Evolutionary conservation across 2,797 vertebrate genomes (phyloP).

Genomic region (Xyrichtys novacula): DNA sequence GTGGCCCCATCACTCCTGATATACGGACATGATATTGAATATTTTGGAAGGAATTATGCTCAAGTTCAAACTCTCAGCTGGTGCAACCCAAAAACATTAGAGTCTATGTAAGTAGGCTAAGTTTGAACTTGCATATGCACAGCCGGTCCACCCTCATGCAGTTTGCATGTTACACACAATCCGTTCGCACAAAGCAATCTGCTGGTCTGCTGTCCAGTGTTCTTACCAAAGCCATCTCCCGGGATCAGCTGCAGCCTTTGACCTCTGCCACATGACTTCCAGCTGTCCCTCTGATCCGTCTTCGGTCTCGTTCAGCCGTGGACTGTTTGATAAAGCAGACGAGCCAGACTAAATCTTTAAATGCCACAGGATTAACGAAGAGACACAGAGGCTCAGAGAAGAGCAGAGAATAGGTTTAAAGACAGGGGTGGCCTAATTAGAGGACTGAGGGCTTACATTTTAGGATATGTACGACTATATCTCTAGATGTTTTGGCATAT

Average conservation of each 20-base stretch:
- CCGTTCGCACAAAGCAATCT: neutral
- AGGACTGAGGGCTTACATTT: neutral
- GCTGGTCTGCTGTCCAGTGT: conserved; percentile 3
- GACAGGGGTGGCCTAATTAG: neutral
- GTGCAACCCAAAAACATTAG: too few relatives aligned
- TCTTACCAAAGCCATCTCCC: neutral
- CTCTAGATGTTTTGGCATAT: neutral
- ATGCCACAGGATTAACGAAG: neutral
- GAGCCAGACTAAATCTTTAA: neutral
- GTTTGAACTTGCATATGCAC: too few relatives aligned
- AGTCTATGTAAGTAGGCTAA: too few relatives aligned
- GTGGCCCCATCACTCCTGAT: too few relatives aligned
- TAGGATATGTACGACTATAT: neutral
- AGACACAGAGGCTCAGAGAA: neutral
- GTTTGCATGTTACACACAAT: neutral
- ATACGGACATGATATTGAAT: too few relatives aligned
- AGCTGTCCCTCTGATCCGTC: neutral
- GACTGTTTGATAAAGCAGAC: neutral
- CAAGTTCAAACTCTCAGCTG: too few relatives aligned
- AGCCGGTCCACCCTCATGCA: too few relatives aligned
- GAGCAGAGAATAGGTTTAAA: neutral
- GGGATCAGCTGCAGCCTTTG: conserved; percentile 12
- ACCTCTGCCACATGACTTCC: conserved; percentile 11
- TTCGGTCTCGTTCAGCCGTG: neutral
- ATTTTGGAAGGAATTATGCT: too few relatives aligned